Evolutionary conservation across 2,888 invertebrate genomes (phyloP).

Genomic region (Notocelia uddmanniana): DNA sequence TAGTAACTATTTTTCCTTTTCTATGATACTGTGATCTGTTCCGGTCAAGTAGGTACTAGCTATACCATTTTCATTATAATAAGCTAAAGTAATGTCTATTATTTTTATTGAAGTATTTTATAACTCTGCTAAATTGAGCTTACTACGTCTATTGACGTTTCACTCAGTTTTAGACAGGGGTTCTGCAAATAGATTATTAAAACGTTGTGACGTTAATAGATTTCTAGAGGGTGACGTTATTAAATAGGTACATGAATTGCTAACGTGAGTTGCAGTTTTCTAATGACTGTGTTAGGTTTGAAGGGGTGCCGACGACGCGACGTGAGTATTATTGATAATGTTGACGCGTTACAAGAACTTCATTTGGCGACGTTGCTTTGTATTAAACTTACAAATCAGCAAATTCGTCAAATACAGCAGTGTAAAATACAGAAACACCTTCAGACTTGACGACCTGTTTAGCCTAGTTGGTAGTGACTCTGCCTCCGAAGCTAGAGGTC

Average conservation of each 20-base stretch:
- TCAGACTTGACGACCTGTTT: no score
- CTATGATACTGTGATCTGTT: no score
- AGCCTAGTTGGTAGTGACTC: no score
- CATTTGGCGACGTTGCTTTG: constrained; percentile 7
- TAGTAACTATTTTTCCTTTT: no score
- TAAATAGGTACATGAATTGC: constrained; percentile 84
- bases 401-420: background rate
- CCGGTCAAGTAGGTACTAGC: no score
- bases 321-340: constrained; percentile 36
- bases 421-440: background rate
- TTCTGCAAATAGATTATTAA: constrained; percentile 75
- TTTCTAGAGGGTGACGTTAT: constrained; percentile 77
- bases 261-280: constrained; percentile 66
- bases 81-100: background rate
- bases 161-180: constrained; percentile 53
- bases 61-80: no score
- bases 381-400: no score
- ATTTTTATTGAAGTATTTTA: constrained; percentile 8
- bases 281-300: constrained; percentile 62
- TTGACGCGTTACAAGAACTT: constrained; percentile 27
- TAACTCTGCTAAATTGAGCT: background rate
- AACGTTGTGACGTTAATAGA: constrained; percentile 81
- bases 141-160: constrained; percentile 24
- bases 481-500: no score
- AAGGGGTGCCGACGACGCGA: constrained; percentile 26